Evolutionary conservation across 2,113 vertebrate genomes (phyloP), one percentile per base, ranked within the genome.

Genomic region (Alexandromys fortis): DNA sequence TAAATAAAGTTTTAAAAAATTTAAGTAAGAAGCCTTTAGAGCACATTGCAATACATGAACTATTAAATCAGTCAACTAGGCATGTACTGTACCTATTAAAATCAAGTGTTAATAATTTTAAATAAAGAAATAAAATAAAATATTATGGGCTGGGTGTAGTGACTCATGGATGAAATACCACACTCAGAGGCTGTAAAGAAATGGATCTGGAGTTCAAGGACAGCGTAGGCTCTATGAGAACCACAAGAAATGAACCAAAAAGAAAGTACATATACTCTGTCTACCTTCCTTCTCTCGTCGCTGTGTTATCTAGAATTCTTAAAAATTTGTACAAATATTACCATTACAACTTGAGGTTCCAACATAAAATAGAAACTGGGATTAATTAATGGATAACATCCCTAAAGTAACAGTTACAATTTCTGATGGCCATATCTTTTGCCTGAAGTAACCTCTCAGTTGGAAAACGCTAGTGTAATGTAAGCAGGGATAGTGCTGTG

Each of bases 101-200:
- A 86, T n/a, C 22, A 70, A 91, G 76, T 58, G 47, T 86, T 91
- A 91, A 85, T 30, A 76, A 33, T 93, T 96, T 87, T 89, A 33
- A 93, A 49, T 55, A 79, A 92, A 86, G 30, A 67, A 89, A 83
- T 88, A 86, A 92, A 47, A 26, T 17, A 73, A 28, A 79, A n/a
- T 2, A 52, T 82, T n/a, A 38, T 21, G 24, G 11, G 78, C 78
- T 81, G 78, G 28, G 52, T 22, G 21, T 7, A 12, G 49, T 28
- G 47, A 49, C 11, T 17, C 11, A 33, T 11, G 49, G 49, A 28
- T 78, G 30, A 30, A 78, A 78, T 52, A 19, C 28, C 33, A n/a
- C 49, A 35, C 9, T 52, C 47, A 19, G 55, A 58, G 55, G 55
- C 55, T 19, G 55, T 5, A 58, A 19, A 58, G 17, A 58, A 17